phyloP scores from a whole-genome alignment of 2,113 vertebrate species.

The Lampris incognitus region DNA sequence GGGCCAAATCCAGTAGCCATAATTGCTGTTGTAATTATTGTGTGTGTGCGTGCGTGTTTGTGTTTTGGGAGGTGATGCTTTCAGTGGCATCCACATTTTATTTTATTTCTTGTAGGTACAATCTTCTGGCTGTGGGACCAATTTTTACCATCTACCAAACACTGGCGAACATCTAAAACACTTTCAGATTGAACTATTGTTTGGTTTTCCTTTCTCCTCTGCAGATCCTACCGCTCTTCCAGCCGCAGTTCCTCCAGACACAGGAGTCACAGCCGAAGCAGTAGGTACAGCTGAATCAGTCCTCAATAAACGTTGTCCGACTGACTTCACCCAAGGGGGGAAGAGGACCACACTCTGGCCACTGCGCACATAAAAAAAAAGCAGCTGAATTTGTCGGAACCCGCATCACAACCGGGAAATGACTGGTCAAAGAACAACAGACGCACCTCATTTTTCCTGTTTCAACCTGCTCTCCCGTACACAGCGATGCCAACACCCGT shows the following conservation, averaged over 20 bases:
- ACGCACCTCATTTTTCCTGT: background rate
- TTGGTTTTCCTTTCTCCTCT: background rate
- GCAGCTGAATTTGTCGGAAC: background rate
- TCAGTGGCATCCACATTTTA: no score
- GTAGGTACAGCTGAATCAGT: slow-evolving; percentile 88
- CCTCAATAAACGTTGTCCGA: background rate
- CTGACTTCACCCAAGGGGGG: slow-evolving; percentile 3
- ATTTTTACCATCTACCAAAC: no score
- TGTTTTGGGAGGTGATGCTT: no score
- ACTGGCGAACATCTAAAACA: no score
- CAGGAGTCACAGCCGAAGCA: slow-evolving; percentile 92
- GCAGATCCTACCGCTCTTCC: slow-evolving; percentile 90
- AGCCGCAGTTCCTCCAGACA: slow-evolving; percentile 91
- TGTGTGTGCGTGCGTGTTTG: no score
- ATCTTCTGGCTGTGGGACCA: no score
- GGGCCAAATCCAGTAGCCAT: no score
- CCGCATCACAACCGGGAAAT: background rate
- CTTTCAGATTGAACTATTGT: no score
- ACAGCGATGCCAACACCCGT: background rate
- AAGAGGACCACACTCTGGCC: slow-evolving; percentile 41
- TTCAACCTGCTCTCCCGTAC: slow-evolving; percentile 9
- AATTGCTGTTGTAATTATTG: no score
- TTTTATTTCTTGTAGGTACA: no score
- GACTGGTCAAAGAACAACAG: slow-evolving; percentile 13
- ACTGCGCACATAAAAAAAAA: background rate